Conservation (phyloP, 2,797 vertebrate genomes). For the Carcharodon carcharias region DNA sequence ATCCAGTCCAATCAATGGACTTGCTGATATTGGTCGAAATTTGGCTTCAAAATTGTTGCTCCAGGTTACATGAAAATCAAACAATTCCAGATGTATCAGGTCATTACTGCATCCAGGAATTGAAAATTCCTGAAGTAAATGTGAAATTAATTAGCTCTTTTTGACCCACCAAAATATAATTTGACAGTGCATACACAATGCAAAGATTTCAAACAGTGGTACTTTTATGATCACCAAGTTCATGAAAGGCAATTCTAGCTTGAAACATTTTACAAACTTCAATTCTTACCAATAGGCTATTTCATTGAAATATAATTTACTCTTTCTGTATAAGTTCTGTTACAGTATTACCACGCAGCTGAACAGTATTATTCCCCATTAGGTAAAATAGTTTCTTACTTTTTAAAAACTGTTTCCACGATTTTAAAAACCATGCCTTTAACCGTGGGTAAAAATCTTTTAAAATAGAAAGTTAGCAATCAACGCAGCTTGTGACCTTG, state of each 20-base stretch:
- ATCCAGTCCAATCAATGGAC: background rate
- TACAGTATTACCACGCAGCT: slow-evolving; percentile 28
- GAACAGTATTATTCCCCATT: slow-evolving; percentile 10
- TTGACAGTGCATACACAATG: background rate
- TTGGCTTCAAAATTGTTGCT: slow-evolving; percentile 11
- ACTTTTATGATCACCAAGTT: background rate
- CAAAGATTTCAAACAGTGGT: background rate
- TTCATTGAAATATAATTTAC: slow-evolving; percentile 30
- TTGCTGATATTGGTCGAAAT: background rate
- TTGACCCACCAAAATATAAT: background rate
- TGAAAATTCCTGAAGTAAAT: background rate
- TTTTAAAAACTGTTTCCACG: background rate
- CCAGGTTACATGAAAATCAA: background rate
- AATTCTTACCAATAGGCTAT: slow-evolving; percentile 14
- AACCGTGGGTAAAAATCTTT: background rate
- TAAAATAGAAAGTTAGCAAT: background rate
- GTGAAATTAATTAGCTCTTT: background rate
- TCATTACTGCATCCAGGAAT: background rate
- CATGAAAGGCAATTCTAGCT: slow-evolving; percentile 34
- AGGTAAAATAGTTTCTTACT: background rate
- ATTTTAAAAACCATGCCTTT: slow-evolving; percentile 18
- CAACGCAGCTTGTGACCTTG: slow-evolving; percentile 16
- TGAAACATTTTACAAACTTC: slow-evolving; percentile 10
- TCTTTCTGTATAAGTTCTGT: background rate
- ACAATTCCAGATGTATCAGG: background rate